Evolutionary conservation across 1,140 invertebrate genomes (phyloP).

Genomic region (Leucophenga varia): DNA sequence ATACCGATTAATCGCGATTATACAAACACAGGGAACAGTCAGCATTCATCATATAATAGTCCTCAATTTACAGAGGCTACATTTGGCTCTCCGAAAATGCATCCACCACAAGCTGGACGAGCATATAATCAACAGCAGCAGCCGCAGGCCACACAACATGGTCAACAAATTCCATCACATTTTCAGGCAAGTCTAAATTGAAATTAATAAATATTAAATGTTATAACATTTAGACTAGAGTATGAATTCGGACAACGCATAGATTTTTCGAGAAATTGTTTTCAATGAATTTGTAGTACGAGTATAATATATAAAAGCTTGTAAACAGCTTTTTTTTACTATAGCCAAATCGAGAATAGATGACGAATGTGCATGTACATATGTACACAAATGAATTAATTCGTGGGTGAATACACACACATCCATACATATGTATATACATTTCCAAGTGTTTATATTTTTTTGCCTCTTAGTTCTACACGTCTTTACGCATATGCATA

Average conservation of each 20-base stretch:
- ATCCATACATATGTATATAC: not conserved
- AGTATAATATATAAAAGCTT: conserved; percentile 1
- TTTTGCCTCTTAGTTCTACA: no score
- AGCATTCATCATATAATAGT: conserved; percentile 13
- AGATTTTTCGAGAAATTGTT: conserved; percentile 1
- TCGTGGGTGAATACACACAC: conserved; percentile 4
- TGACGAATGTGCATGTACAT: not conserved
- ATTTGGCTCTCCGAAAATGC: conserved; percentile 32
- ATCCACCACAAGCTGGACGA: conserved; percentile 20
- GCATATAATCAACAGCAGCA: conserved; percentile 21
- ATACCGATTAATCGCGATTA: conserved; percentile 49
- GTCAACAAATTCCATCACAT: conserved; percentile 26
- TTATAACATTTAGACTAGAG: no score
- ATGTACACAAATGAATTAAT: not conserved
- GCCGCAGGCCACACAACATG: conserved; percentile 26
- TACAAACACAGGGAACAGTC: conserved; percentile 15
- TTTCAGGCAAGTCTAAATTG: conserved; percentile 55
- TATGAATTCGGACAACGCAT: not conserved
- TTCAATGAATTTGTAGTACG: not conserved
- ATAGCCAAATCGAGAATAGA: not conserved
- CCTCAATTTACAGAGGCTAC: conserved; percentile 9
- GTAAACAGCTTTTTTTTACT: not conserved
- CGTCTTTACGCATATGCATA: conserved; percentile 1
- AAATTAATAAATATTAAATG: no score
- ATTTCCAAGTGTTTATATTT: no score